Conservation (phyloP, 2,888 invertebrate genomes). For the Cloeon dipterum region DNA sequence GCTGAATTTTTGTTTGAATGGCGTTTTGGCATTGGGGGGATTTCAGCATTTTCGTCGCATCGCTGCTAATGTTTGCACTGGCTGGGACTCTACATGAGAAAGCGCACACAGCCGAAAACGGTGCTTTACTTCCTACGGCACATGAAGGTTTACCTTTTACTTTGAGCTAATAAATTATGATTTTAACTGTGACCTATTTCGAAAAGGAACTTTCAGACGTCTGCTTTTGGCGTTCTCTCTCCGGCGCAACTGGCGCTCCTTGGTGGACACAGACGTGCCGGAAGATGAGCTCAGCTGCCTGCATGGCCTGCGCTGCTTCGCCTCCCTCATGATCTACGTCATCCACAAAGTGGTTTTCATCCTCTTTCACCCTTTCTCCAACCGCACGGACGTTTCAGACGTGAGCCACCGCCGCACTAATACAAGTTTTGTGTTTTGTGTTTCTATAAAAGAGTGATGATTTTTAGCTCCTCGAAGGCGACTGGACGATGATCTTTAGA, state of each 20-base stretch:
- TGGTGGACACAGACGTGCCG: neutral
- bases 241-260: neutral
- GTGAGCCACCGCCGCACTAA: neutral
- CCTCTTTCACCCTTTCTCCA: neutral
- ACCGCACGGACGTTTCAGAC: neutral
- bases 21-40: no score
- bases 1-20: no score
- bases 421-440: neutral
- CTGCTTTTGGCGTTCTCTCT: conserved; percentile 3
- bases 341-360: neutral
- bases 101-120: no score
- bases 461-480: conserved; percentile 4
- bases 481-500: conserved; percentile 5
- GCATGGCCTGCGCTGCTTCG: neutral
- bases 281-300: conserved; percentile 3
- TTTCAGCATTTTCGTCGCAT: no score
- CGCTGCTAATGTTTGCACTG: no score
- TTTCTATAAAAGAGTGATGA: no score
- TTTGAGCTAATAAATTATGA: neutral
- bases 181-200: neutral
- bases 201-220: neutral
- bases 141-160: no score
- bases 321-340: neutral
- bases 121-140: neutral
- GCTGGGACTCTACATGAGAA: no score